Evolutionary conservation across 2,888 invertebrate species (phyloP), one percentile per base, ranked within the genome.

Genomic region (Cactoblastis cactorum): DNA sequence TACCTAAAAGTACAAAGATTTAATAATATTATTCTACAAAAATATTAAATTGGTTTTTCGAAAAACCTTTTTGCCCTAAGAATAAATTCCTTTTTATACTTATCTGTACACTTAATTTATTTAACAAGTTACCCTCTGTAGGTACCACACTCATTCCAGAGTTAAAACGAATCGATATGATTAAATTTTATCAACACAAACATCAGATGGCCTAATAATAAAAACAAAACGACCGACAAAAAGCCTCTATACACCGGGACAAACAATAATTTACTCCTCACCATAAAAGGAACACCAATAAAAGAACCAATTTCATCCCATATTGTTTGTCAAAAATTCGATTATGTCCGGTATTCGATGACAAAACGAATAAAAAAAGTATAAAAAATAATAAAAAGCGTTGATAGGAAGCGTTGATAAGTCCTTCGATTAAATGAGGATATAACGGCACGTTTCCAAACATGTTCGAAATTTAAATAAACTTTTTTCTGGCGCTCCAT

Each of bases 301-400:
- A 80, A 79, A 72, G 72, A 83, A 80, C 81, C 85, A 85, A 88
- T 88, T 87, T 84, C 77, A 83, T 74, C 74, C 70, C 61, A 72
- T 75, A 86, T 83, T 87, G 87, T 87, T 81, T 83, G 82, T 82
- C 82, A 78, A 83, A 81, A 85, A 83, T 79, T 86, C 82, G 80
- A 88, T 87, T 87, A 82, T 80, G 71, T 74, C 71, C 77, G 77
- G 76, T 74, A 63, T 68, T 69, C 67, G 75, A 78, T 69, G 81
- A 81, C 77, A 80, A 76, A 72, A 66, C 64, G 56, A 64, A 67
- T 65, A 65, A 73, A 79, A 79, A 75, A 71, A 69, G 17, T 34
- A 19, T 8, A 52, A 52, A 49, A 55, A 56, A 57, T 3, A 61
- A 62, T 56, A 59, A 60, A 59, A 70, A 68, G 62, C 59, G 62